Evolutionary conservation across 37 sponge, comb jelly and placozoan genomes (phyloP).

Genomic region (Haliclona indistincta): DNA sequence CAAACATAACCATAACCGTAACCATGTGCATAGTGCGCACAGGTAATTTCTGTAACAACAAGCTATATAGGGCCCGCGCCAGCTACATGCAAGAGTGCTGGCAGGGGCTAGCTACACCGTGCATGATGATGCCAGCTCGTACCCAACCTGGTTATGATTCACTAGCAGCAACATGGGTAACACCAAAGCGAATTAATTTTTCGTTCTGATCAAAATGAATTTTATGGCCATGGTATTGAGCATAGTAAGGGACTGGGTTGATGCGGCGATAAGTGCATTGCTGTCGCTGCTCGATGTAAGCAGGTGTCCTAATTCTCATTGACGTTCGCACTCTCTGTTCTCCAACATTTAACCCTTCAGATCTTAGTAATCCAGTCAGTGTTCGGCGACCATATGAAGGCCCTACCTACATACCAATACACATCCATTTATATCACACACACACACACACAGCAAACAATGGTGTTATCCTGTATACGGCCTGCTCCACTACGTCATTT

Average conservation of each 20-base stretch:
- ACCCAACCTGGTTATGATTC: too few species aligned
- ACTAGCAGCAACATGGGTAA: constrained; percentile 29
- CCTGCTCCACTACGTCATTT: too few species aligned
- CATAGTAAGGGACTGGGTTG: constrained; percentile 21
- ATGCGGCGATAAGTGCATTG: constrained; percentile 13
- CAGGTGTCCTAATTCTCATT: not conserved
- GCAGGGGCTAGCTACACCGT: too few species aligned
- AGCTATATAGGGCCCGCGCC: too few species aligned
- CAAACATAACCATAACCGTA: too few species aligned
- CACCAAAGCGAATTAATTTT: constrained; percentile 41
- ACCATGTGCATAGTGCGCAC: too few species aligned
- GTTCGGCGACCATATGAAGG: constrained; percentile 15
- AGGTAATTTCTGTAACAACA: too few species aligned
- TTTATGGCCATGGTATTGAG: constrained; percentile 50
- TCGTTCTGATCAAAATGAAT: constrained; percentile 57
- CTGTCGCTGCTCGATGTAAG: constrained; percentile 12
- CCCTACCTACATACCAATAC: not conserved
- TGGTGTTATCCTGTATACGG: too few species aligned
- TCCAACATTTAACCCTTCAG: constrained; percentile 16
- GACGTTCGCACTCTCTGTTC: constrained; percentile 11
- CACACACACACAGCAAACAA: too few species aligned
- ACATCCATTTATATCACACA: too few species aligned
- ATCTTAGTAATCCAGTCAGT: constrained; percentile 5
- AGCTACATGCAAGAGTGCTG: too few species aligned
- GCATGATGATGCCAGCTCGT: too few species aligned